Conservation (phyloP, 2,113 vertebrate genomes). For the Loxodonta africana region DNA sequence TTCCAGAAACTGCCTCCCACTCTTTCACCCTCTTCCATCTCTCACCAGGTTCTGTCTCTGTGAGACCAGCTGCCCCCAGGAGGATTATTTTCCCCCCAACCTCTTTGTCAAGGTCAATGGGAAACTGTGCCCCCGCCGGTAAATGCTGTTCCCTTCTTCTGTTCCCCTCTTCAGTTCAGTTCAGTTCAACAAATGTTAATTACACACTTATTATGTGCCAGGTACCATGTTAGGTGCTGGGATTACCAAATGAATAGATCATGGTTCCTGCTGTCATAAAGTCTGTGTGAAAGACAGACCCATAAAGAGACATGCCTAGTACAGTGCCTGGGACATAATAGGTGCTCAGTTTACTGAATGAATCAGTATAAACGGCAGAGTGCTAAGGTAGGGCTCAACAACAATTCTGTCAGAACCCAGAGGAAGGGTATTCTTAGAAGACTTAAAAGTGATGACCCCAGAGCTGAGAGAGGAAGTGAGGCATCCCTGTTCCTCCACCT, state of each 20-base stretch:
- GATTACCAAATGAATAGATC: neutral
- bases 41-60: conserved; percentile 89
- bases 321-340: neutral
- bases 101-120: conserved; percentile 91
- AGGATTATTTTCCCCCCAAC: conserved; percentile 91
- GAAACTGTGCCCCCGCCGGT: conserved; percentile 90
- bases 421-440: neutral
- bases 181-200: neutral
- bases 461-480: neutral
- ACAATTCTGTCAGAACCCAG: neutral
- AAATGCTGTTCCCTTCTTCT: conserved; percentile 69
- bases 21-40: conserved; percentile 25
- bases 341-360: neutral
- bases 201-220: neutral
- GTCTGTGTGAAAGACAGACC: neutral
- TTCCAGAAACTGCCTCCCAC: neutral
- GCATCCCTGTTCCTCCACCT: neutral
- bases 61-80: conserved; percentile 91
- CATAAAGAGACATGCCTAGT: neutral
- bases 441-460: neutral
- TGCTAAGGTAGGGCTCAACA: neutral
- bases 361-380: neutral
- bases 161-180: neutral
- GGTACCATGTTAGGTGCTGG: neutral
- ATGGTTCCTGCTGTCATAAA: neutral